Evolutionary conservation across 2,888 invertebrate genomes (phyloP).

Genomic region (Calameuta pallipes): DNA sequence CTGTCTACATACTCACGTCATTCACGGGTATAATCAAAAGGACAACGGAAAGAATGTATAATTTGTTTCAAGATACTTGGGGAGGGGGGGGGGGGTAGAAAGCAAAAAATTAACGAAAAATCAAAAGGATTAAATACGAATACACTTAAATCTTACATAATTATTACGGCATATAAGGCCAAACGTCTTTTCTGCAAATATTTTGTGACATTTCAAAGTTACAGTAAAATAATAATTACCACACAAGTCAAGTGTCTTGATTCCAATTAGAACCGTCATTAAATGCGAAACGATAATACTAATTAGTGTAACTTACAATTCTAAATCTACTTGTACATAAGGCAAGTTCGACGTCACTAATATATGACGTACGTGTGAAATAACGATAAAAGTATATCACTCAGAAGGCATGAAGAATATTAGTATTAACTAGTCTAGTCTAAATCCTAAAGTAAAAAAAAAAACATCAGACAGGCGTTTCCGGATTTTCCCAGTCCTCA

Average conservation of each 20-base stretch:
- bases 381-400: slow-evolving; percentile 14
- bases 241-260: not conserved
- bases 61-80: not conserved
- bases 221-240: no score
- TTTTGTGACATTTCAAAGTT: no score
- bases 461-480: slow-evolving; percentile 56
- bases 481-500: slow-evolving; percentile 58
- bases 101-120: not conserved
- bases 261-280: not conserved
- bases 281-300: not conserved
- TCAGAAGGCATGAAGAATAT: not conserved
- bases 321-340: not conserved
- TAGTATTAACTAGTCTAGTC: not conserved
- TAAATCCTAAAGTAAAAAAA: not conserved
- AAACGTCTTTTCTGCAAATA: no score
- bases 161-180: not conserved
- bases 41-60: not conserved
- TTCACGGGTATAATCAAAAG: not conserved
- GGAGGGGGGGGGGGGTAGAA: not conserved
- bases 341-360: not conserved
- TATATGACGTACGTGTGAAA: not conserved
- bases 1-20: slow-evolving; percentile 13
- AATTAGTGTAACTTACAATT: not conserved
- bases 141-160: not conserved
- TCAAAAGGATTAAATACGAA: not conserved